Conservation (phyloP, 2,113 vertebrate genomes). For the Strix uralensis region DNA sequence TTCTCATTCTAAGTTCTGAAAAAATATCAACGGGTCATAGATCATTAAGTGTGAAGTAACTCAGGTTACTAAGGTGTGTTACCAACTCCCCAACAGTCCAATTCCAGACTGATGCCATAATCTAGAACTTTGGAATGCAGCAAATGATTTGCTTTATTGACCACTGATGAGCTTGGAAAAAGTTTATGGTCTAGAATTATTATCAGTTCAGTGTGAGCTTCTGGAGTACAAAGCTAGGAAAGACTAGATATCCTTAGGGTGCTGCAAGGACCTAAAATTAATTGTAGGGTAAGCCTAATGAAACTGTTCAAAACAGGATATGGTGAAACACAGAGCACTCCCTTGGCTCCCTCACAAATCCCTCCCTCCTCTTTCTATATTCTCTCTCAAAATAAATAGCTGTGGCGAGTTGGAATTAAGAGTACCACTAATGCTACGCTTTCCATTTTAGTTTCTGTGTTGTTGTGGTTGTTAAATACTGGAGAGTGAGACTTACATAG, state of each 20-base stretch:
- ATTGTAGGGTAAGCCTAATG: constrained; percentile 20
- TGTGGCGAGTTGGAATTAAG: neutral
- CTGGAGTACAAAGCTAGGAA: neutral
- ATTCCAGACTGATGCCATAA: neutral
- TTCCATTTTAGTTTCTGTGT: neutral
- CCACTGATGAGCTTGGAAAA: neutral
- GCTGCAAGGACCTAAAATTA: constrained; percentile 42
- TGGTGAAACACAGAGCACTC: constrained; percentile 39
- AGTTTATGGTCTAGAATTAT: neutral
- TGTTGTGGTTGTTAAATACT: neutral
- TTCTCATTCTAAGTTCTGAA: neutral
- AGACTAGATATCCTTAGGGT: constrained; percentile 17
- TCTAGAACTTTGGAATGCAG: neutral
- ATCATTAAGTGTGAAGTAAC: neutral
- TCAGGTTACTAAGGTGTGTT: neutral
- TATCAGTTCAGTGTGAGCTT: neutral
- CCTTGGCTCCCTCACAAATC: neutral
- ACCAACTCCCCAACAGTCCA: neutral
- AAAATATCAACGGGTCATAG: neutral
- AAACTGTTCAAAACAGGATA: constrained; percentile 62
- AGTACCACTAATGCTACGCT: neutral
- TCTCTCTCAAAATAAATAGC: constrained; percentile 3
- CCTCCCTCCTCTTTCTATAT: neutral
- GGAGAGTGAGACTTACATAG: neutral
- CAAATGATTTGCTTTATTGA: neutral